A percentile compares a stretch with the other conserved stretches of the same genome.
Conservation (phyloP, 2,113 vertebrate genomes). For the Panurus biarmicus region DNA sequence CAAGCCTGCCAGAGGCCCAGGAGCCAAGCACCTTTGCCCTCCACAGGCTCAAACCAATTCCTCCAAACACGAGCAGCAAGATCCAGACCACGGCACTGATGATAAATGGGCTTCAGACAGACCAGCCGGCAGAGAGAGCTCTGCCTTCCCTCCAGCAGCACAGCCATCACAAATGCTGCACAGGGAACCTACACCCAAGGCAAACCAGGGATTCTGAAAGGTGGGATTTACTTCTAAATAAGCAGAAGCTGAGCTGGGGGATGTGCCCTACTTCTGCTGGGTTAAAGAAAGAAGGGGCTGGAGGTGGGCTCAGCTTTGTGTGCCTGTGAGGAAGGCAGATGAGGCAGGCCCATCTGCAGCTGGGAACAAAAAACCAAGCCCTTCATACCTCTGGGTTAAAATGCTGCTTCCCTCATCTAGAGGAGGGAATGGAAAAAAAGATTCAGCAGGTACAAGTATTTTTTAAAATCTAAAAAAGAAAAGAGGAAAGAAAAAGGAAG, state of each 20-base stretch:
- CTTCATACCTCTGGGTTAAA: not conserved
- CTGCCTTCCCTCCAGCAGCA: not conserved
- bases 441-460: not conserved
- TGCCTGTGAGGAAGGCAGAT: not conserved
- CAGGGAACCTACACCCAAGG: not conserved
- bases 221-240: not conserved
- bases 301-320: not conserved
- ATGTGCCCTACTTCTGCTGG: not conserved
- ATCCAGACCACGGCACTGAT: not conserved
- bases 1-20: not conserved
- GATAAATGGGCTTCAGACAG: not conserved
- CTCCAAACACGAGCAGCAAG: fast-evolving
- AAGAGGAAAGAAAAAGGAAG: fast-evolving
- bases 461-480: not conserved
- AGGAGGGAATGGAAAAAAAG: not conserved
- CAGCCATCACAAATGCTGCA: not conserved
- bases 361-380: not conserved
- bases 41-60: not conserved
- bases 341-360: not conserved
- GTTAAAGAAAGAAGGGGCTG: not conserved
- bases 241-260: not conserved
- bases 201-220: not conserved
- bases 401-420: not conserved
- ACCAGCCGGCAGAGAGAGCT: not conserved
- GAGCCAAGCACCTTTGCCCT: not conserved